A percentile compares a stretch with the other conserved stretches of the same genome.
Conservation (phyloP, 2,888 invertebrate species). For the Anagyrus pseudococci region DNA sequence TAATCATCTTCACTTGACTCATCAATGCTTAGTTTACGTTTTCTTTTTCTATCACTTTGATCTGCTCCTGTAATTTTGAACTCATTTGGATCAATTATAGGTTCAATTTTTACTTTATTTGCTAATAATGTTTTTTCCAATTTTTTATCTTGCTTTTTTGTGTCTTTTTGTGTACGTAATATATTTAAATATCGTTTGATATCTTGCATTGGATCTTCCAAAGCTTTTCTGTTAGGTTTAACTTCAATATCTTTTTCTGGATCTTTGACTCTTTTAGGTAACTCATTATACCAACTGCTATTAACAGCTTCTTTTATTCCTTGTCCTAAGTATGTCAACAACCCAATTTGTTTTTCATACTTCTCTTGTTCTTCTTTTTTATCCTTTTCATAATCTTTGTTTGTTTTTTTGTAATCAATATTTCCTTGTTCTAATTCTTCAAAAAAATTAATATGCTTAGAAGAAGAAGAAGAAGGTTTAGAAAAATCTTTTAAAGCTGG, state of each 20-base stretch:
- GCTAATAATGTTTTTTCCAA: neutral
- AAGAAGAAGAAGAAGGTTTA: constrained; percentile 22
- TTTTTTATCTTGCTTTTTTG: constrained; percentile 4
- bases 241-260: constrained; percentile 68
- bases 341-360: constrained; percentile 97
- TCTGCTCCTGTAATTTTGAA: neutral
- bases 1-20: neutral
- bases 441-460: constrained; percentile 83
- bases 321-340: constrained; percentile 94
- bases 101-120: constrained; percentile 3
- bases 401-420: constrained; percentile 68
- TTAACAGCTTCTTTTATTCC: constrained; percentile 87
- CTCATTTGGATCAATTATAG: neutral
- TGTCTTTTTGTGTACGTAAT: constrained; percentile 41
- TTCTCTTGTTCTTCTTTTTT: constrained; percentile 91
- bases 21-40: neutral
- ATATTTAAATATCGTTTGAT: constrained; percentile 69
- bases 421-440: constrained; percentile 80
- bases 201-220: constrained; percentile 76
- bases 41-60: neutral
- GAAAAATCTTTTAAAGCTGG: constrained; percentile 29
- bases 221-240: constrained; percentile 71
- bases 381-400: constrained; percentile 89
- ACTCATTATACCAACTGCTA: constrained; percentile 88
- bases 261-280: constrained; percentile 67